Evolutionary conservation across 30 jellyfish, hydroid and myxozoan genomes (phyloP), one percentile per base, ranked within the genome.

Genomic region (Euphysa ruthae): DNA sequence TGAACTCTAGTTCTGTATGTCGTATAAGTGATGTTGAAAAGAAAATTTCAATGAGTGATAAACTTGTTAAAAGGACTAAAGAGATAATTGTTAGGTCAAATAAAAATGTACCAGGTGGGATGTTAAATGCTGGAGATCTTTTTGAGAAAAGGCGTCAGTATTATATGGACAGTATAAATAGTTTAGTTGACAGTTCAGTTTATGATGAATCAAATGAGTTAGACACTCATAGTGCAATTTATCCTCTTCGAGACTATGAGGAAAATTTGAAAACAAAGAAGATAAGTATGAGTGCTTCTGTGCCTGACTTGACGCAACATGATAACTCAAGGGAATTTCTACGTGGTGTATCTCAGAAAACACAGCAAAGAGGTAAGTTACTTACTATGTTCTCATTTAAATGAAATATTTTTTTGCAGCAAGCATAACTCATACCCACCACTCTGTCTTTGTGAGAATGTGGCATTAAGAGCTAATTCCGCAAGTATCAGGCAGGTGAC

Each of bases 221-320:
- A 49, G 81, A 70, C 7, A 25, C 82, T 10, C 30, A 75, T 24
- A 77, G 93, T 72, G 96, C 73, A 66, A 35, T 85, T 4, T 85
- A 85, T 65, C 93, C 93, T 10, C 73, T 49, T 0, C 55, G 79
- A 49, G 93, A 84, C 61, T 84, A 84, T 51, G 93, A 84, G 38
- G 0, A 12, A 1, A 35, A 58, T 18, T 22, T 22, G 24, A 49
- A 50, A 10, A 31, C 6, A 6, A 32, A 16, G 12, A 20, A 21
- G 10, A 43, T 68, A 25, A 58, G 43, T 10, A 32, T 10, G 27
- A 42, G 80, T 42, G 82, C 70, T 4, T 63, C 85, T 33, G 70
- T 73, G 5, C 77, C 85, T 24, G 84, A 85, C 51, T 62, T n/a
- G n/a, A n/a, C n/a, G n/a, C n/a, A n/a, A n/a, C n/a, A n/a, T n/a